phyloP scores from a whole-genome alignment of 1,140 invertebrate genomes.

The Drosophila lowei region DNA sequence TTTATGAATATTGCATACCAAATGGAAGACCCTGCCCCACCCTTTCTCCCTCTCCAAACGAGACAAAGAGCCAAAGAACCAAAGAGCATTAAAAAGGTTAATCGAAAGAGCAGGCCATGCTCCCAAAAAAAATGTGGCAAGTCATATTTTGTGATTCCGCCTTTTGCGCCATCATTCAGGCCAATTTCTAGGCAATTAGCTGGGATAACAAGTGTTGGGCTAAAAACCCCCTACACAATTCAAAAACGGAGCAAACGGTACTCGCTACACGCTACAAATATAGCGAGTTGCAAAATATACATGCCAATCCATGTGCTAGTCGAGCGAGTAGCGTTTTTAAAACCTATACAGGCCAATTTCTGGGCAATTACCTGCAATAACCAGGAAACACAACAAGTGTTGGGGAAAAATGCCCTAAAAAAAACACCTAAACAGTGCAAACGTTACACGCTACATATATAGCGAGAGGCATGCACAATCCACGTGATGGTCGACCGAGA shows the following conservation, averaged over 20 bases:
- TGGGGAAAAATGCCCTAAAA: too few species aligned
- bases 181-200: slow-evolving; percentile 53
- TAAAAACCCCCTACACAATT: too few species aligned
- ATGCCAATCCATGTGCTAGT: too few species aligned
- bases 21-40: slow-evolving; percentile 34
- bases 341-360: too few species aligned
- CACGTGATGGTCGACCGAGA: slow-evolving; percentile 20
- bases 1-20: slow-evolving; percentile 52
- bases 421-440: too few species aligned
- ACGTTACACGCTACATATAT: too few species aligned
- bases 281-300: too few species aligned
- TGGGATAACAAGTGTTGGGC: neutral
- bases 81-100: slow-evolving; percentile 52
- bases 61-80: slow-evolving; percentile 3
- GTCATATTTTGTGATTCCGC: slow-evolving; percentile 52
- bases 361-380: too few species aligned
- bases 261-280: too few species aligned
- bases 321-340: too few species aligned
- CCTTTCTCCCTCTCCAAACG: neutral
- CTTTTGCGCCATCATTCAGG: slow-evolving; percentile 44
- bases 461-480: neutral
- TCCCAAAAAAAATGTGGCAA: slow-evolving; percentile 13
- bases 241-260: too few species aligned
- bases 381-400: too few species aligned
- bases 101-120: slow-evolving; percentile 16